Conservation (phyloP, 2,113 vertebrate species). For the Notechis scutatus region DNA sequence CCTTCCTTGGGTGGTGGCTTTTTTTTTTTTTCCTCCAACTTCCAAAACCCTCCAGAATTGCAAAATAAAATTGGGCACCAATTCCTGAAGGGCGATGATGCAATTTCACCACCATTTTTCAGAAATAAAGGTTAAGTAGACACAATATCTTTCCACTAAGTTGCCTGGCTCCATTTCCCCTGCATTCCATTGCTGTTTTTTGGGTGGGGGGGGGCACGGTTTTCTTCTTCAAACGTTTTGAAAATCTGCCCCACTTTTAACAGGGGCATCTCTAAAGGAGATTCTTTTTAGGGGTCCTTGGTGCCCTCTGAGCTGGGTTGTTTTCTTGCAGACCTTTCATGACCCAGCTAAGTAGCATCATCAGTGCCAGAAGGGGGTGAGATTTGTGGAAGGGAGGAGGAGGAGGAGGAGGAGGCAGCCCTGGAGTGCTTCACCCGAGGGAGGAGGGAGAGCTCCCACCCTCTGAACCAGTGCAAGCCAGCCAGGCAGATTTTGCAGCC, state of each 20-base stretch:
- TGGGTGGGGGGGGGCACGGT: fast-evolving
- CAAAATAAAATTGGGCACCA: background rate
- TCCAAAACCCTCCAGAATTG: background rate
- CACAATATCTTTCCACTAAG: background rate
- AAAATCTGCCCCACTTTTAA: background rate
- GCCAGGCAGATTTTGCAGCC: background rate
- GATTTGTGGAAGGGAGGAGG: no score
- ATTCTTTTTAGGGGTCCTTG: background rate
- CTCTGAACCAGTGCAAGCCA: background rate
- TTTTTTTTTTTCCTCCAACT: background rate
- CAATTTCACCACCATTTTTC: background rate
- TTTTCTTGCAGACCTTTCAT: background rate
- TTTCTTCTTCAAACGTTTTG: background rate
- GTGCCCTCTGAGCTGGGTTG: background rate
- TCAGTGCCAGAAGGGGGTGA: background rate
- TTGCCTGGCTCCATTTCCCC: background rate
- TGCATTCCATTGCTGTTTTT: background rate
- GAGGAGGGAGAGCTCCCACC: background rate
- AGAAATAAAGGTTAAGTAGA: background rate
- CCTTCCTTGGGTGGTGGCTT: background rate
- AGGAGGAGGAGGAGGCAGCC: background rate
- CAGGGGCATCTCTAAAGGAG: background rate
- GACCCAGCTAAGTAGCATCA: background rate
- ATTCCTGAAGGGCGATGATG: background rate
- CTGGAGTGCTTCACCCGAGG: background rate